A percentile compares a stretch with the other conserved stretches of the same genome.
These are phyloP conservation scores for Reinhardtius hippoglossoides DNA, from an alignment of 2,113 vertebrate species.

Conservation along the genomic window DNA sequence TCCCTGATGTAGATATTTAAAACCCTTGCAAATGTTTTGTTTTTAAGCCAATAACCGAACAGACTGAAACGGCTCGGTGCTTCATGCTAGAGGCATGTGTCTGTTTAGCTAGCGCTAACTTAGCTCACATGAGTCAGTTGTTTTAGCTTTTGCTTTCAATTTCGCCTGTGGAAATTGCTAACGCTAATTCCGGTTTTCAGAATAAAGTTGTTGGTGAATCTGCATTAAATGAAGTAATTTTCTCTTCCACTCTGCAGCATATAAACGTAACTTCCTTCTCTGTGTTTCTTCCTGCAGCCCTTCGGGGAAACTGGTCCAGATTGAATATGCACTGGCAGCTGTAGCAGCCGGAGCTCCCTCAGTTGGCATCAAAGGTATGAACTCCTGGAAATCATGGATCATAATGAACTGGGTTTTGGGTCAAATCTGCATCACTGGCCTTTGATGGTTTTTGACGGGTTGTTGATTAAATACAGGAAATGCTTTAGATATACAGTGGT, in stretches of 20 bases:
- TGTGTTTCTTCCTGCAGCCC: constrained; percentile 83
- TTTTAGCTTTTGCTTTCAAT: constrained; percentile 73
- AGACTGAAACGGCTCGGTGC: rapidly evolving
- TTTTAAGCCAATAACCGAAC: rapidly evolving
- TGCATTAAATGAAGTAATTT: background rate
- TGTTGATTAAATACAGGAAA: background rate
- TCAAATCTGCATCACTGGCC: background rate
- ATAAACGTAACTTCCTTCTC: background rate
- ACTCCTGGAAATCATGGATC: constrained; percentile 3
- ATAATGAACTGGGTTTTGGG: background rate
- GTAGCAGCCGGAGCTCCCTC: constrained; percentile 98
- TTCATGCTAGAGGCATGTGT: background rate
- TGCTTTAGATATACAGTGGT: background rate
- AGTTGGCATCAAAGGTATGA: constrained; percentile 97
- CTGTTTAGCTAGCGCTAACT: background rate
- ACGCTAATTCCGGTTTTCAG: rapidly evolving
- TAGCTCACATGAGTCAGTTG: constrained; percentile 38
- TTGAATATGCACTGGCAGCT: constrained; percentile 98
- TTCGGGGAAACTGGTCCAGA: constrained; percentile 98
- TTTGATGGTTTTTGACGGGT: background rate
- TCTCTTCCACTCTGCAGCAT: background rate
- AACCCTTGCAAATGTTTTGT: rapidly evolving
- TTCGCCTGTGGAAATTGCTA: constrained; percentile 26
- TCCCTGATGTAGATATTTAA: rapidly evolving
- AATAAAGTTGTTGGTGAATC: rapidly evolving